A percentile compares a stretch with the other conserved stretches of the same genome.
phyloP scores from a whole-genome alignment of 2,888 invertebrate species.

The Ashinkailepas kermadecensis region DNA sequence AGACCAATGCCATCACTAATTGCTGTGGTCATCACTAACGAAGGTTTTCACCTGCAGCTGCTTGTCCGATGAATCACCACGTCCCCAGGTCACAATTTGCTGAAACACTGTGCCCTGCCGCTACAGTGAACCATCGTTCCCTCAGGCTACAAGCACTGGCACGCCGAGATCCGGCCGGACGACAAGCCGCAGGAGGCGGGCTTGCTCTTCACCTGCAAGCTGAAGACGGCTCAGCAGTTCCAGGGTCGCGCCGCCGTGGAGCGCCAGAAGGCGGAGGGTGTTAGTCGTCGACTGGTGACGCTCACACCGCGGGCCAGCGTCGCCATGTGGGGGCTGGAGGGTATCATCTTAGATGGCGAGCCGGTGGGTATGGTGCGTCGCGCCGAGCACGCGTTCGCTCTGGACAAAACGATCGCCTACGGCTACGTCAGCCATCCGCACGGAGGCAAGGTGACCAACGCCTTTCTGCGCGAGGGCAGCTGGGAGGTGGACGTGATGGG shows the following conservation, averaged over 20 bases:
- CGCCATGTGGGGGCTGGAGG: slow-evolving; percentile 78
- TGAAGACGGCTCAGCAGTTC: slow-evolving; percentile 60
- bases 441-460: slow-evolving; percentile 27
- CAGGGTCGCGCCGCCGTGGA: slow-evolving; percentile 67
- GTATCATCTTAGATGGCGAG: slow-evolving; percentile 57
- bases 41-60: too few relatives aligned
- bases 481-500: slow-evolving; percentile 78
- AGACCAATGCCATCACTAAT: too few relatives aligned
- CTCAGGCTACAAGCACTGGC: slow-evolving; percentile 73
- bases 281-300: slow-evolving; percentile 57
- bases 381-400: slow-evolving; percentile 64
- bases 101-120: too few relatives aligned
- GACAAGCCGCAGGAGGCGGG: slow-evolving; percentile 83
- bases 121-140: slow-evolving; percentile 37
- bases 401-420: slow-evolving; percentile 54
- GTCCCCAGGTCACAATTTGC: too few relatives aligned
- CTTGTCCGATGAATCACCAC: too few relatives aligned
- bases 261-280: slow-evolving; percentile 55
- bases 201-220: slow-evolving; percentile 66
- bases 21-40: too few relatives aligned
- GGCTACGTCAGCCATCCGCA: slow-evolving; percentile 46
- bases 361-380: slow-evolving; percentile 71
- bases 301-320: slow-evolving; percentile 46
- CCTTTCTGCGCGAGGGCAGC: slow-evolving; percentile 53
- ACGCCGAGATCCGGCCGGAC: slow-evolving; percentile 67